Conservation (phyloP, 2,797 vertebrate genomes). For the Anableps anableps region DNA sequence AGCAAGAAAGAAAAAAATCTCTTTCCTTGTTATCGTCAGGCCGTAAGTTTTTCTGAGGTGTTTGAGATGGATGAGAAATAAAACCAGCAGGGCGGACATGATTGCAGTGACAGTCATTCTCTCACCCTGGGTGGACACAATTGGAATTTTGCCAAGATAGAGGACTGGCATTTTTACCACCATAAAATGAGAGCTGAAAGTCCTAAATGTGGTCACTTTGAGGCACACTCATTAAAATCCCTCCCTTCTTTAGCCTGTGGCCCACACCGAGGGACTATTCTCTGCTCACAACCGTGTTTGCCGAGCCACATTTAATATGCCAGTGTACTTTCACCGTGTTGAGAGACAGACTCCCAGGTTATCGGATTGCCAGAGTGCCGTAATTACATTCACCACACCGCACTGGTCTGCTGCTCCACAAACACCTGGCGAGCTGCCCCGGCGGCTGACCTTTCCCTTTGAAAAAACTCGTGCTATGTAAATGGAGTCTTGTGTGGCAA, state of each 20-base stretch:
- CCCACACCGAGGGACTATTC: conserved; percentile 16
- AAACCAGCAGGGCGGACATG: not conserved
- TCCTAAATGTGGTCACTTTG: not conserved
- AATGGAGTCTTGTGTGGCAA: conserved; percentile 32
- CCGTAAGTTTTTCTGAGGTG: not conserved
- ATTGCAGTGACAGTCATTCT: not conserved
- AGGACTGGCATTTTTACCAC: not conserved
- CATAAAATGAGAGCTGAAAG: not conserved
- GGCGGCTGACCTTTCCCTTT: conserved; percentile 68
- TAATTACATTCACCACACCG: conserved; percentile 76
- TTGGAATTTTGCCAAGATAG: not conserved
- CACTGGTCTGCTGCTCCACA: conserved; percentile 65
- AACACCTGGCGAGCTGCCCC: conserved; percentile 71
- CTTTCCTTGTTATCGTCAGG: conserved; percentile 6
- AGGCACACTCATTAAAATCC: not conserved
- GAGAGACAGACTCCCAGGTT: conserved; percentile 76
- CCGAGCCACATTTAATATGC: conserved; percentile 70
- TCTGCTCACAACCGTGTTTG: conserved; percentile 39
- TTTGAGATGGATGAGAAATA: conserved; percentile 5
- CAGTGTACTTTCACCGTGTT: conserved; percentile 61
- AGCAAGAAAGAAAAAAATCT: conserved; percentile 23
- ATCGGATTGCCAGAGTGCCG: conserved; percentile 72
- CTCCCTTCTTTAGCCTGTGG: not conserved
- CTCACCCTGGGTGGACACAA: not conserved
- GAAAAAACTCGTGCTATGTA: conserved; percentile 39